Evolutionary conservation across 2,888 invertebrate genomes (phyloP).

Genomic region (Spatulosminthurus flaviceps): DNA sequence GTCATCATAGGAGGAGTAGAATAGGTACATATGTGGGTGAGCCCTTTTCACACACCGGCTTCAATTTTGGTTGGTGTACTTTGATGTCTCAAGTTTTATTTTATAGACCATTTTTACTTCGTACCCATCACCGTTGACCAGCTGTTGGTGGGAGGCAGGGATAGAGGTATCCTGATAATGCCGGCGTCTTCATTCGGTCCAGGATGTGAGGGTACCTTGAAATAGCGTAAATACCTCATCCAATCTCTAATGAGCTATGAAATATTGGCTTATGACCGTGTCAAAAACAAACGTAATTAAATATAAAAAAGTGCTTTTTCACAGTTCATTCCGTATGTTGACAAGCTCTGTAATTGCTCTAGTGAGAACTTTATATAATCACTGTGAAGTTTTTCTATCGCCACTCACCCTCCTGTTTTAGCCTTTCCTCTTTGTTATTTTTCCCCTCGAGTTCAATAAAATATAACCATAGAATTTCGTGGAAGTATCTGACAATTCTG

Average conservation of each 20-base stretch:
- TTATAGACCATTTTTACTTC: constrained; percentile 48
- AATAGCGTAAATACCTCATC: constrained; percentile 27
- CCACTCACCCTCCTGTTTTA: neutral
- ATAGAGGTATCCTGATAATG: constrained; percentile 50
- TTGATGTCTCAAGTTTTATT: constrained; percentile 38
- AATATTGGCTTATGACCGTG: constrained; percentile 60
- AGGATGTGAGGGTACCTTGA: constrained; percentile 35
- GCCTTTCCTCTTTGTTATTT: neutral
- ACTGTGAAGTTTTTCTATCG: neutral
- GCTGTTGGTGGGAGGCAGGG: constrained; percentile 52
- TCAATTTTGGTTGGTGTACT: neutral
- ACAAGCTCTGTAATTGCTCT: neutral
- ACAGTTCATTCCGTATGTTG: constrained; percentile 3
- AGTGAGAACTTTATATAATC: neutral
- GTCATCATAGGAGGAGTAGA: neutral
- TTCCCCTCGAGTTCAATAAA: too few relatives aligned
- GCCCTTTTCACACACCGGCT: constrained; percentile 22
- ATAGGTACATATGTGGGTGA: neutral
- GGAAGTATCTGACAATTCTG: too few relatives aligned
- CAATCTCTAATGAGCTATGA: constrained; percentile 60
- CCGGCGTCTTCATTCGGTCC: constrained; percentile 55
- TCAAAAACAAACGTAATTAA: constrained; percentile 62
- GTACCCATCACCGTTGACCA: constrained; percentile 54
- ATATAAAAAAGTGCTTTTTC: constrained; percentile 56
- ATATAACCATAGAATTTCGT: too few relatives aligned